Evolutionary conservation across 2,888 invertebrate species (phyloP).

Genomic region (Diabrotica balteata): DNA sequence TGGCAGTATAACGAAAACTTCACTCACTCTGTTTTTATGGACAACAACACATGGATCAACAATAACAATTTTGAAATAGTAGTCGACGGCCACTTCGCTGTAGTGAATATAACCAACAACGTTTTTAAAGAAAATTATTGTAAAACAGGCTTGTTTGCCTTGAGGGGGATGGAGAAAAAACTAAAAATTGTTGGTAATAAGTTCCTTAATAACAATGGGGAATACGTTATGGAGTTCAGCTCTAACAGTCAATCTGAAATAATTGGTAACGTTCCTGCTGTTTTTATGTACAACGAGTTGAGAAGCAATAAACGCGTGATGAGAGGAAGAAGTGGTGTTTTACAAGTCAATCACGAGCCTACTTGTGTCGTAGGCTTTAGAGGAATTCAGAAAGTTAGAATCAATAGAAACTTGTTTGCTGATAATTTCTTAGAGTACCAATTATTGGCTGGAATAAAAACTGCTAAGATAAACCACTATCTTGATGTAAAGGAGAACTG

Average conservation of each 20-base stretch:
- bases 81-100: conserved; percentile 93
- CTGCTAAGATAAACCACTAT: conserved; percentile 85
- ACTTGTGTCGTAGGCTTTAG: conserved; percentile 90
- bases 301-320: conserved; percentile 69
- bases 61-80: conserved; percentile 85
- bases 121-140: conserved; percentile 86
- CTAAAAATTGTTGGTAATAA: conserved; percentile 82
- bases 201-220: conserved; percentile 81
- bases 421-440: conserved; percentile 87
- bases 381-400: conserved; percentile 92
- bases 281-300: conserved; percentile 79
- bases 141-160: conserved; percentile 76
- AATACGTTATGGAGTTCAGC: conserved; percentile 84
- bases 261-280: conserved; percentile 81
- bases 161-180: conserved; percentile 97
- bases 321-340: conserved; percentile 49
- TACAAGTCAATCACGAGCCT: conserved; percentile 63
- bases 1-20: conserved; percentile 96
- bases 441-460: conserved; percentile 88
- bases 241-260: conserved; percentile 94
- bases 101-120: conserved; percentile 86
- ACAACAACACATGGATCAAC: conserved; percentile 85
- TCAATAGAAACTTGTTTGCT: conserved; percentile 88
- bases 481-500: conserved; percentile 93
- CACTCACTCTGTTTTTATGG: conserved; percentile 87